Evolutionary conservation across 2,888 invertebrate genomes (phyloP).

Genomic region (Oxycera nigricornis): DNA sequence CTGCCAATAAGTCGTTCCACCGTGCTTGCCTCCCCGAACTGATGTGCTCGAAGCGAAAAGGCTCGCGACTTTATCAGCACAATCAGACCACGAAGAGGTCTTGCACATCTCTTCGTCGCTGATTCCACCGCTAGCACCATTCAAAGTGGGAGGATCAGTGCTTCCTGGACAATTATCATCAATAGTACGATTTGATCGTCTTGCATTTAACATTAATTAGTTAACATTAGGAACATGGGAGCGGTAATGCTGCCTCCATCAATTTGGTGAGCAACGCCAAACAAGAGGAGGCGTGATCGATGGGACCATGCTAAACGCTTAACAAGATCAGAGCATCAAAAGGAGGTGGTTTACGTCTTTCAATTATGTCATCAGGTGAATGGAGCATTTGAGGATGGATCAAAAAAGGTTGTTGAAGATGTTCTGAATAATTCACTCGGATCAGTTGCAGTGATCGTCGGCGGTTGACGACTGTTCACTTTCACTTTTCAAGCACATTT

Average conservation of each 20-base stretch:
- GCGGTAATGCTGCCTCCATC: not conserved
- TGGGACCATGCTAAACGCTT: not conserved
- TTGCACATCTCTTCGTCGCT: not conserved
- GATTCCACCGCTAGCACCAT: not conserved
- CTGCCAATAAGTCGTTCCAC: not conserved
- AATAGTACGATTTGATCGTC: not conserved
- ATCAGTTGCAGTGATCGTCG: too few species aligned
- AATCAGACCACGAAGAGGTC: not conserved
- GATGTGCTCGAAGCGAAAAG: not conserved
- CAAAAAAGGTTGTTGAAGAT: too few species aligned
- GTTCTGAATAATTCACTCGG: too few species aligned
- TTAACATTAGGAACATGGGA: slow-evolving; percentile 4
- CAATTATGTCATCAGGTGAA: too few species aligned
- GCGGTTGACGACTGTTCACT: too few species aligned
- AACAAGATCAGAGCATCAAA: not conserved
- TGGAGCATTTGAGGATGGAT: too few species aligned
- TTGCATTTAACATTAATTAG: slow-evolving; percentile 20
- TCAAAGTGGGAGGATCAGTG: not conserved
- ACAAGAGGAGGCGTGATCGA: too few species aligned
- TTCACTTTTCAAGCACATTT: too few species aligned
- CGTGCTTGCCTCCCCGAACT: not conserved
- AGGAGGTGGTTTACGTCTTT: too few species aligned
- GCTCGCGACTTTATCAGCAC: not conserved
- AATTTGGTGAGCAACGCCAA: not conserved
- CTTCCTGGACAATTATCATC: slow-evolving; percentile 1